Conservation (phyloP, 1,140 invertebrate species). For the Pomacea maculata region DNA sequence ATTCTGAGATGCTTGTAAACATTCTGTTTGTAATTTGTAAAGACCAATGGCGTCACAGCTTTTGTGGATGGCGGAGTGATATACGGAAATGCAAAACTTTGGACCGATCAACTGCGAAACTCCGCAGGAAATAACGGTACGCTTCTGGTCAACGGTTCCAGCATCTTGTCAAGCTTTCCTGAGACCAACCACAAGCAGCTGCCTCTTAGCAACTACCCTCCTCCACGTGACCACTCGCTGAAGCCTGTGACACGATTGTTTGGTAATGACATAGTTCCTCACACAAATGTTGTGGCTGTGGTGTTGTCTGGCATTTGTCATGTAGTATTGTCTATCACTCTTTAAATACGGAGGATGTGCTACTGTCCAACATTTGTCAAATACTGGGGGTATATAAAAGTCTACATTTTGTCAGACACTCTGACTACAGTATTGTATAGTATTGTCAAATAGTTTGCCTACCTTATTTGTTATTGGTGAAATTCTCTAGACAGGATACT, state of each 20-base stretch:
- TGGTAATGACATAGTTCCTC: slow-evolving; percentile 60
- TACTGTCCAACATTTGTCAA: too few species aligned
- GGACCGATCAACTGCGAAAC: slow-evolving; percentile 68
- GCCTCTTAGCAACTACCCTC: slow-evolving; percentile 72
- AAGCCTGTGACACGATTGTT: slow-evolving; percentile 69
- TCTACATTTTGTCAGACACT: too few species aligned
- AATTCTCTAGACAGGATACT: too few species aligned
- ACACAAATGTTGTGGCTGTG: too few species aligned
- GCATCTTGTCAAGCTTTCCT: slow-evolving; percentile 66
- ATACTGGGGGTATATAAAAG: too few species aligned
- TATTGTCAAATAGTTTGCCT: too few species aligned
- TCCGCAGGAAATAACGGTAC: slow-evolving; percentile 67
- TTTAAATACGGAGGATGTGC: too few species aligned
- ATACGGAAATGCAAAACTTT: slow-evolving; percentile 72
- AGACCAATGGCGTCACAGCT: slow-evolving; percentile 74
- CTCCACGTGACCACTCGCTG: slow-evolving; percentile 67
- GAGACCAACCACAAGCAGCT: slow-evolving; percentile 68
- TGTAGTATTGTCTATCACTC: too few species aligned
- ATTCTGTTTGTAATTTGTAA: slow-evolving; percentile 11
- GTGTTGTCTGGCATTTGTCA: too few species aligned
- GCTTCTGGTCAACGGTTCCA: slow-evolving; percentile 45
- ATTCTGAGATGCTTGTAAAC: too few species aligned
- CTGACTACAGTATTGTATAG: too few species aligned
- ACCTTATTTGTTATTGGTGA: too few species aligned
- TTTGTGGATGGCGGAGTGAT: slow-evolving; percentile 72